phyloP scores from a whole-genome alignment of 2,113 vertebrate genomes.

The Sphaerodactylus townsendi region DNA sequence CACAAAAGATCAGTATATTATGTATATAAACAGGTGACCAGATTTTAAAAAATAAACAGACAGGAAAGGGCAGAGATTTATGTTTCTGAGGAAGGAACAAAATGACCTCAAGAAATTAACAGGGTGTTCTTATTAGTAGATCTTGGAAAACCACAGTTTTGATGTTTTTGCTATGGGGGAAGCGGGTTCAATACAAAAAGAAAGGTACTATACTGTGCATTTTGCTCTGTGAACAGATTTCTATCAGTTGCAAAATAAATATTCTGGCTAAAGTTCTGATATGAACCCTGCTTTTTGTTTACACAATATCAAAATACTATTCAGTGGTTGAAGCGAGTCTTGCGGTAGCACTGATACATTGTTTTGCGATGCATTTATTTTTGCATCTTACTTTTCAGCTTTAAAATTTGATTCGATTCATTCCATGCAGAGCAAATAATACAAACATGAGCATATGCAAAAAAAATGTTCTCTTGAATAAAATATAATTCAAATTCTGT shows the following conservation, averaged over 20 bases:
- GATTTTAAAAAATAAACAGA: slow-evolving; percentile 26
- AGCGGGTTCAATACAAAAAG: neutral
- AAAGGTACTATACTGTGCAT: neutral
- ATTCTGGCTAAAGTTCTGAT: neutral
- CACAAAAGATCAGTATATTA: neutral
- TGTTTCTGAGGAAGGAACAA: neutral
- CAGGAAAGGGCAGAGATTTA: neutral
- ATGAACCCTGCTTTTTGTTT: neutral
- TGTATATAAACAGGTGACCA: slow-evolving; percentile 6
- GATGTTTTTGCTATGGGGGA: slow-evolving; percentile 26
- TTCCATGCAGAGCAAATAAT: too few relatives aligned
- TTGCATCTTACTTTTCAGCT: neutral
- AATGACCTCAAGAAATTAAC: neutral
- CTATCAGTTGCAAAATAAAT: neutral
- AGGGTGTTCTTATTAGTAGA: slow-evolving; percentile 29
- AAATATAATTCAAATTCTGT: too few relatives aligned
- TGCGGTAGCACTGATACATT: neutral
- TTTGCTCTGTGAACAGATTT: neutral
- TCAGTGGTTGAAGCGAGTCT: neutral
- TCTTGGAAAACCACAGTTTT: neutral
- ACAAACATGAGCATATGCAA: too few relatives aligned
- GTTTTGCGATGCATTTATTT: neutral
- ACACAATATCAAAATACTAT: neutral
- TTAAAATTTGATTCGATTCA: neutral
- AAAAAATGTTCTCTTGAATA: too few relatives aligned